Evolutionary conservation across 2,888 invertebrate species (phyloP).

Genomic region (Troilus luridus): DNA sequence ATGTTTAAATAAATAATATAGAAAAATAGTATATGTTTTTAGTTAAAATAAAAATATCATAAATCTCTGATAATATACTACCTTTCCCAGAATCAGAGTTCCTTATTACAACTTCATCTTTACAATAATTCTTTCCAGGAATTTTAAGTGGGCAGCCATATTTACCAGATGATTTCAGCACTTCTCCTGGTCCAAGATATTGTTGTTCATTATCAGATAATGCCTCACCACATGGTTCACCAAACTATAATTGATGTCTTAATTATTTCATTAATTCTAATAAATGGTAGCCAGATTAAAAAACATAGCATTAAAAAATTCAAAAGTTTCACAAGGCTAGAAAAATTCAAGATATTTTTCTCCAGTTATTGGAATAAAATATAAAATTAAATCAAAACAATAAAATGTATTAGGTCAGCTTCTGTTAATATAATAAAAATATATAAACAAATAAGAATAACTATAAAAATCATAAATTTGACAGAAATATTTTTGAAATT

Average conservation of each 20-base stretch:
- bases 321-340: no score
- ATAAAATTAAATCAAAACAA: no score
- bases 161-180: slow-evolving; percentile 90
- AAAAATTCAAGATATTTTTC: no score
- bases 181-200: slow-evolving; percentile 86
- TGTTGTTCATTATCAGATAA: slow-evolving; percentile 68
- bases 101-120: slow-evolving; percentile 94
- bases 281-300: neutral
- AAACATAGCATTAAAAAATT: neutral
- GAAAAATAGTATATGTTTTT: neutral
- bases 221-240: slow-evolving; percentile 38
- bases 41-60: no score
- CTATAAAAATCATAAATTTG: no score
- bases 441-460: no score
- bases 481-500: no score
- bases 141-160: slow-evolving; percentile 90
- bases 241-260: neutral
- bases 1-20: neutral
- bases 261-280: neutral
- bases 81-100: slow-evolving; percentile 98
- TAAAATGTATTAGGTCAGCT: no score
- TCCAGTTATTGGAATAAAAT: no score
- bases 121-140: slow-evolving; percentile 93
- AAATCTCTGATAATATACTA: slow-evolving; percentile 68
- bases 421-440: no score